Percentiles rank a stretch among this genome's conserved stretches.
Conservation (phyloP, 1,140 invertebrate genomes). For the Harpegnathos saltator region DNA sequence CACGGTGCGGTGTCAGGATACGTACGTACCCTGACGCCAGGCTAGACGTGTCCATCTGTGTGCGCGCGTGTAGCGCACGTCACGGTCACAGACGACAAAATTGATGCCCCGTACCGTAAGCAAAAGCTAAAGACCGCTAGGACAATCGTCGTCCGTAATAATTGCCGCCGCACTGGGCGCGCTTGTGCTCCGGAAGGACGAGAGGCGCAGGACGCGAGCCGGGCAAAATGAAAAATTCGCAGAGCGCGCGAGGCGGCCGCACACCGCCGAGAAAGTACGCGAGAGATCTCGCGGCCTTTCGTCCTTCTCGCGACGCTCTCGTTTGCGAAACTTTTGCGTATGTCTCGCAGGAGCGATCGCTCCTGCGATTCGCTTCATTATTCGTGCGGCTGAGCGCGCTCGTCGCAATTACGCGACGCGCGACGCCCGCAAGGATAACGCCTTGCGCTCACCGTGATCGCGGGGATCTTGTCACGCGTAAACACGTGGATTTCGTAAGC, state of each 20-base stretch:
- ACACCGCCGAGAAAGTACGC: no score
- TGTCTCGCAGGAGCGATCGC: no score
- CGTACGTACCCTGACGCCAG: neutral
- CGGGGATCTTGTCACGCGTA: conserved; percentile 55
- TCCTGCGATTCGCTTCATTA: no score
- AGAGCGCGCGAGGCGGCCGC: no score
- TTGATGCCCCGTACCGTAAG: conserved; percentile 83
- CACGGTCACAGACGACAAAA: conserved; percentile 83
- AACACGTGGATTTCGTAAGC: conserved; percentile 79
- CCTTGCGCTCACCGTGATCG: conserved; percentile 17
- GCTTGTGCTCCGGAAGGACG: conserved; percentile 9
- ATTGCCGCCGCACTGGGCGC: conserved; percentile 75
- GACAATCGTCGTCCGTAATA: conserved; percentile 82
- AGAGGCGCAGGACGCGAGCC: no score
- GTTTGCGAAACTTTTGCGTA: no score
- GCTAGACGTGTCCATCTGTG: neutral
- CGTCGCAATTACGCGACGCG: no score
- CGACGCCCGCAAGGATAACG: conserved; percentile 54
- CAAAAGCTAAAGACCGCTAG: conserved; percentile 83
- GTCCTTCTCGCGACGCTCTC: no score
- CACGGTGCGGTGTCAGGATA: conserved; percentile 11
- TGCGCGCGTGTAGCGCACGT: conserved; percentile 68
- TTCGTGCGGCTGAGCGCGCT: no score
- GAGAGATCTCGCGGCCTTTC: no score
- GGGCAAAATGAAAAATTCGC: no score